phyloP scores from a whole-genome alignment of 2,113 vertebrate species.

The Beaufortia kweichowensis region DNA sequence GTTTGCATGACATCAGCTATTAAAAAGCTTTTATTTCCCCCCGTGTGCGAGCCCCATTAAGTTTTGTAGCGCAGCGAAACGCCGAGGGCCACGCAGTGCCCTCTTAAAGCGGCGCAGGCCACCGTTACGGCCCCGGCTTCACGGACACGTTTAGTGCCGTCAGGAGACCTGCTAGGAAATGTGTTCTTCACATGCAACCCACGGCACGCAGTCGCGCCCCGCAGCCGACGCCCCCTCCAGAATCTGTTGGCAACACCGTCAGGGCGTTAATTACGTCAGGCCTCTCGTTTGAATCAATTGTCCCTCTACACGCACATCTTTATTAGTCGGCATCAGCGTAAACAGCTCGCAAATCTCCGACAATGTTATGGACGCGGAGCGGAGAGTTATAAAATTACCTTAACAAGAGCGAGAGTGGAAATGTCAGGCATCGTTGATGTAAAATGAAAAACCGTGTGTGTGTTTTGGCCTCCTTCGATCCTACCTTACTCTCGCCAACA shows the following conservation, averaged over 20 bases:
- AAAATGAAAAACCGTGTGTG: constrained; percentile 52
- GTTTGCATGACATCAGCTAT: constrained; percentile 70
- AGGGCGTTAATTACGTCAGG: constrained; percentile 63
- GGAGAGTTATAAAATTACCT: constrained; percentile 21
- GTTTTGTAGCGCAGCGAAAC: constrained; percentile 73
- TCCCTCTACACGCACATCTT: constrained; percentile 58
- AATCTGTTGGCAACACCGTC: no score
- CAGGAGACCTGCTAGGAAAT: constrained; percentile 72
- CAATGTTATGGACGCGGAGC: background rate
- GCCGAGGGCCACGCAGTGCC: constrained; percentile 70
- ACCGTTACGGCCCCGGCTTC: constrained; percentile 67
- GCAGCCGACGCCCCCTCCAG: constrained; percentile 10
- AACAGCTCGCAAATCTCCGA: background rate
- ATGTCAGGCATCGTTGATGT: constrained; percentile 24
- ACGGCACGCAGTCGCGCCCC: constrained; percentile 34
- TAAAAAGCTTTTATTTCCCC: constrained; percentile 64
- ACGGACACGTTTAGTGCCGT: constrained; percentile 68
- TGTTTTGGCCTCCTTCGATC: constrained; percentile 65
- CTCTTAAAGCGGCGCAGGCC: constrained; percentile 72
- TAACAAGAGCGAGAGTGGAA: constrained; percentile 7
- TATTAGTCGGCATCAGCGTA: constrained; percentile 4
- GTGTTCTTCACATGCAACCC: constrained; percentile 78
- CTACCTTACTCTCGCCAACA: constrained; percentile 35
- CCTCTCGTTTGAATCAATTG: constrained; percentile 51
- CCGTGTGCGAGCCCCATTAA: constrained; percentile 72